phyloP scores from a whole-genome alignment of 2,888 invertebrate genomes.

The Drosophila meridionalis region DNA sequence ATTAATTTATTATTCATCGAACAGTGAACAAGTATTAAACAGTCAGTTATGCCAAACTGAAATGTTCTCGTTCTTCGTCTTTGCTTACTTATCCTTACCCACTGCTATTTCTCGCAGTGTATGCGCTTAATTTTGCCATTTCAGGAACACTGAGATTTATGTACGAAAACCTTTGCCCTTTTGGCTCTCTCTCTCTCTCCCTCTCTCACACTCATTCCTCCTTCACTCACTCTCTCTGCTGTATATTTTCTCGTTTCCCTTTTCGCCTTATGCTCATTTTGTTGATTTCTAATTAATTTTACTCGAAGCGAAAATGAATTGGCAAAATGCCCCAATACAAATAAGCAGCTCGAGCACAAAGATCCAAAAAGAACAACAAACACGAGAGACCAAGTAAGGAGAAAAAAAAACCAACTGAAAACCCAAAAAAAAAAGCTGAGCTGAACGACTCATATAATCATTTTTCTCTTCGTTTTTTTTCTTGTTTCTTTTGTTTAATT shows the following conservation, averaged over 20 bases:
- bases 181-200: neutral
- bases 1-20: too few relatives aligned
- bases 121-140: conserved; percentile 33
- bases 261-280: conserved; percentile 61
- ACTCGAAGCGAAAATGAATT: conserved; percentile 73
- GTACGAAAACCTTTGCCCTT: conserved; percentile 27
- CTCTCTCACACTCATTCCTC: neutral
- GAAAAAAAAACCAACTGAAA: neutral
- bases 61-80: neutral
- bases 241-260: conserved; percentile 32
- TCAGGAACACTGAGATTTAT: conserved; percentile 54
- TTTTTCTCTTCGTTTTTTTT: conserved; percentile 10
- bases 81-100: neutral
- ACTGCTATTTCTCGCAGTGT: conserved; percentile 13
- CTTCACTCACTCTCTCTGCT: neutral
- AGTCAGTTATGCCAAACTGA: neutral
- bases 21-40: neutral
- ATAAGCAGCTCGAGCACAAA: conserved; percentile 26
- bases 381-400: conserved; percentile 7
- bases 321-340: conserved; percentile 66
- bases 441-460: conserved; percentile 15
- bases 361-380: conserved; percentile 25
- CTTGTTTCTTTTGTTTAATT: conserved; percentile 10
- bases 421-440: neutral
- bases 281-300: conserved; percentile 76